A percentile compares a stretch with the other conserved stretches of the same genome.
Conservation (phyloP, 2,797 vertebrate species). For the Eulemur coronatus region DNA sequence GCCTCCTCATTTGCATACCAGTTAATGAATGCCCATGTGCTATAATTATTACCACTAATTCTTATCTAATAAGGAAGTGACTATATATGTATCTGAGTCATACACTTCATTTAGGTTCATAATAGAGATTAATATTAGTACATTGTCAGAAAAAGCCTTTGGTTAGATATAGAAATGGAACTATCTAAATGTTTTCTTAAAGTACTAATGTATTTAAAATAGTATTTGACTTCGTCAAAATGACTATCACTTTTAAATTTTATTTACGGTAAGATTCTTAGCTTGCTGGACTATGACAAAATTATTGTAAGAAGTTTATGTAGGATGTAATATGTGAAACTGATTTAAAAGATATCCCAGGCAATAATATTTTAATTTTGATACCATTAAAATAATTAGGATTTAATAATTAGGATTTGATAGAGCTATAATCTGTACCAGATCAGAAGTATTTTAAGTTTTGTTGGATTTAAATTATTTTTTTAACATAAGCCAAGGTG, state of each 20-base stretch:
- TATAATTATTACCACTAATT: conserved; percentile 11
- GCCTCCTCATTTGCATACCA: not conserved
- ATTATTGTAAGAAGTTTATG: not conserved
- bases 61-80: not conserved
- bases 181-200: conserved; percentile 1
- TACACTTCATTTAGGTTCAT: not conserved
- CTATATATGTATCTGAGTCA: not conserved
- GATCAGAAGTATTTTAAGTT: not conserved
- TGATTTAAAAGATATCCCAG: conserved; percentile 15
- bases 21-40: not conserved
- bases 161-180: not conserved
- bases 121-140: not conserved
- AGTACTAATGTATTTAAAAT: not conserved
- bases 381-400: not conserved
- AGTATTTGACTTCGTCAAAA: not conserved
- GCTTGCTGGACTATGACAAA: not conserved
- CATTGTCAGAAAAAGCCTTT: not conserved
- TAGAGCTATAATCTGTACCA: not conserved
- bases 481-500: not conserved
- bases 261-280: not conserved
- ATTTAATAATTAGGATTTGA: conserved; percentile 20
- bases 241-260: conserved; percentile 16
- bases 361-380: conserved; percentile 14
- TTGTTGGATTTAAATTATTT: not conserved
- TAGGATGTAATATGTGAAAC: not conserved